phyloP scores from a whole-genome alignment of 2,888 invertebrate genomes.

The Leucophenga montana region DNA sequence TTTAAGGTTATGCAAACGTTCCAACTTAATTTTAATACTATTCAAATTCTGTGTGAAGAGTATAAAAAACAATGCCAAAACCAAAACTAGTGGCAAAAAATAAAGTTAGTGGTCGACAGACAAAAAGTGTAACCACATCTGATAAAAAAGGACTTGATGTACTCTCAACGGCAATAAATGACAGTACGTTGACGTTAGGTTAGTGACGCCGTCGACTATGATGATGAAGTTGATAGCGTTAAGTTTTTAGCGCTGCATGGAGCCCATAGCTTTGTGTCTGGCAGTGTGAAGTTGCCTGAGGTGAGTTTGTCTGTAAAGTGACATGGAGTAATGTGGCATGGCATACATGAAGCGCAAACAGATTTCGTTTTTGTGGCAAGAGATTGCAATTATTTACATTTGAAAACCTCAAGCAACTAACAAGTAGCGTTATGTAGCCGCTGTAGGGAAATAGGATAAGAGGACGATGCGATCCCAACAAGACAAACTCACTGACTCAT shows the following conservation, averaged over 20 bases:
- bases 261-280: background rate
- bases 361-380: slow-evolving; percentile 27
- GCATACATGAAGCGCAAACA: background rate
- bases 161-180: too few relatives aligned
- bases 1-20: too few relatives aligned
- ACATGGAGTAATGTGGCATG: background rate
- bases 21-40: too few relatives aligned
- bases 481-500: slow-evolving; percentile 28
- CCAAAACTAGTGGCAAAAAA: background rate
- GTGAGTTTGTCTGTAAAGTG: slow-evolving; percentile 43
- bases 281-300: slow-evolving; percentile 41
- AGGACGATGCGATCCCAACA: background rate
- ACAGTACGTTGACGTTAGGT: background rate
- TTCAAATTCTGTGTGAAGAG: too few relatives aligned
- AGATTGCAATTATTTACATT: slow-evolving; percentile 56
- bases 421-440: slow-evolving; percentile 28
- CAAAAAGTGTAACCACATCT: too few relatives aligned
- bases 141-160: too few relatives aligned
- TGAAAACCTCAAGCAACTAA: slow-evolving; percentile 45
- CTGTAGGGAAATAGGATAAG: background rate
- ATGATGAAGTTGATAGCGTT: background rate
- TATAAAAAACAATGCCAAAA: background rate
- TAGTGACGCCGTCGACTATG: background rate
- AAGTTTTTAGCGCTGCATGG: background rate
- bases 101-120: background rate